Base-by-base conservation (phyloP, 2,113 vertebrate species). In the Lichenostomus cassidix region DNA sequence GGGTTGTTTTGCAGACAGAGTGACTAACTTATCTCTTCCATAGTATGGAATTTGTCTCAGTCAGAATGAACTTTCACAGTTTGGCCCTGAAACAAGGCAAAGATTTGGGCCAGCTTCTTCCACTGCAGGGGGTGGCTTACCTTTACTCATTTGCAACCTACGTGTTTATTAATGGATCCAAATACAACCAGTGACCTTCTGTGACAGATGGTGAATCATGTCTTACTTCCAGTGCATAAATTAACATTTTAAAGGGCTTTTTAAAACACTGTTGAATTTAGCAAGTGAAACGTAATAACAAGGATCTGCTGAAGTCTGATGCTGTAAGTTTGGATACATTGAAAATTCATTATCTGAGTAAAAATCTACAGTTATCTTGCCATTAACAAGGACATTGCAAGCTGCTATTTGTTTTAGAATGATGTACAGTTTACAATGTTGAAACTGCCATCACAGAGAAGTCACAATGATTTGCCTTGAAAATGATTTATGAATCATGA, bases 401-500 rank as follows among this genome's bases (percentile, higher is more conserved):
- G 12, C 9, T 94, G 49, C 62, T 24, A 50, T 95, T 96, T 96
- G 49, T 91, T 95, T 92, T 94, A 90, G n/a, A 63, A 89, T 78
- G 78, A 96, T 93, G 47, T 89, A 88, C 82, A 52, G 73, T 74
- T 97, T 92, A 74, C 90, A 52, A 89, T 84, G 85, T 60, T 94
- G 94, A 91, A 96, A 88, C 55, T 92, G 42, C 35, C 78, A 85
- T 73, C 77, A 81, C 53, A 95, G 47, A 84, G 86, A 91, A 90
- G 65, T 92, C 93, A 86, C 2, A 6, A 75, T 96, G 82, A 79
- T 97, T 93, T 97, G 64, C 76, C 58, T 87, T 94, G 92, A 93
- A 91, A 75, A 80, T 88, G 75, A 97, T 95, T 96, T 93, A 93
- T 96, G 91, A 88, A 86, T 88, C 75, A 64, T 86, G 70, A 91